A percentile compares a stretch with the other conserved stretches of the same genome.
These are phyloP conservation scores for Hyposoter dolosus DNA, from an alignment of 2,888 invertebrate genomes.

Conservation along the genomic window DNA sequence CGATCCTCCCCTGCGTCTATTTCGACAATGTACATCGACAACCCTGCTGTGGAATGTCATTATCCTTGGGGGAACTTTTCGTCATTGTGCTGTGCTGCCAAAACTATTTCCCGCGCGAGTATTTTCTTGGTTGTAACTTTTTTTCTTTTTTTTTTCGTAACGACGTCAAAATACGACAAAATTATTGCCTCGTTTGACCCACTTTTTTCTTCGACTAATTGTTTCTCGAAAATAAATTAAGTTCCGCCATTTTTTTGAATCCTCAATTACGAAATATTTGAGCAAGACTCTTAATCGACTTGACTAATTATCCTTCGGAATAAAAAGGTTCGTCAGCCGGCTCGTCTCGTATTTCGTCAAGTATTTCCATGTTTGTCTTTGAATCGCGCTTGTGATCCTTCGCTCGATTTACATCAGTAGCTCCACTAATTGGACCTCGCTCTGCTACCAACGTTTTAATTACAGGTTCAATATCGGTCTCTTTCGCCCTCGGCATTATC, in stretches of 20 bases:
- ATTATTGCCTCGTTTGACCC: background rate
- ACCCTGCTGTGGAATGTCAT: conserved; percentile 31
- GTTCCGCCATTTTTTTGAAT: background rate
- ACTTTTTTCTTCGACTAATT: background rate
- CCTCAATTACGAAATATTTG: background rate
- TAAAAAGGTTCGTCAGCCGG: conserved; percentile 21
- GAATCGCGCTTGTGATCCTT: background rate
- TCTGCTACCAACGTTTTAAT: conserved; percentile 36
- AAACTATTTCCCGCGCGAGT: conserved; percentile 19
- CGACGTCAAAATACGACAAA: background rate
- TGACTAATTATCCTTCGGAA: conserved; percentile 13
- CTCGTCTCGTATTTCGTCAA: background rate
- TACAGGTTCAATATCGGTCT: conserved; percentile 12
- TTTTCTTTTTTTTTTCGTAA: background rate
- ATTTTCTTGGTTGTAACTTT: background rate
- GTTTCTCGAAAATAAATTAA: background rate
- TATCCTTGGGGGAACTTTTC: conserved; percentile 20
- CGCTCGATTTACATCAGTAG: background rate
- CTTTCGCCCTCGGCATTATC: conserved; percentile 3
- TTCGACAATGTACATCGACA: conserved; percentile 11
- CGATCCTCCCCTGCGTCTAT: conserved; percentile 24
- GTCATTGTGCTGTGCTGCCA: conserved; percentile 15
- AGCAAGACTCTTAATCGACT: background rate
- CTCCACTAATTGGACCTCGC: conserved; percentile 37
- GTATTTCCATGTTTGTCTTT: conserved; percentile 29